Evolutionary conservation across 2,888 invertebrate species (phyloP), one percentile per base, ranked within the genome.

Genomic region (Gonocerus acuteangulatus): DNA sequence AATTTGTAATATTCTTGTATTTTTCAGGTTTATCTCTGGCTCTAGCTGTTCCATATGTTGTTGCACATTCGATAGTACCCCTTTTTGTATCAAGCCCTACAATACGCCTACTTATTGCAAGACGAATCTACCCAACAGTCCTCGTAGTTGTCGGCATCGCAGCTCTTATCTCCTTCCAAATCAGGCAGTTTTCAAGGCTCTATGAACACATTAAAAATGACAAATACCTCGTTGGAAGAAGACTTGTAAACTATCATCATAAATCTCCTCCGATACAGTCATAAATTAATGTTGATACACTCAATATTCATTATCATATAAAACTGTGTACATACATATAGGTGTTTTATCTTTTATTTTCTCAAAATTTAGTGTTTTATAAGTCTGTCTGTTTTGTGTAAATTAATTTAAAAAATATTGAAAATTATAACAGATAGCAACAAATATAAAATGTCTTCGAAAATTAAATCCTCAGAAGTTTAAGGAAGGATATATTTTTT

Each of bases 171-270:
- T 66, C 65, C 39, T 69, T 71, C 63, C 92, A 97, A 81, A 85
- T 95, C 61, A 84, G 88, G 60, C 96, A 97, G 74, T 93, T 99
- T 77, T 86, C 85, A 71, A 89, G 92, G 71, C 78, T 99, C 16
- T 96, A 96, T 74, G 93, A 96, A 73, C 95, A 95, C 76, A 99
- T 99, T 72, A 95, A 96, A 77, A 97, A 99, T 76, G 97, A 97
- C 77, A 97, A 96, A 78, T 96, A 97, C 77, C 81, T 97, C 51
- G 96, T 99, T 13, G 97, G 97, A 0, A 90, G 95, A 71, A 81
- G 95, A 68, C 81, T 99, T 67, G 96, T 97, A 23, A 99, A 99
- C 78, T 99, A 97, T 77, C 94, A 97, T 73, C 68, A 68, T 57
- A 64, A 62, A 23, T 39, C 36, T 15, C 16, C 54, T 16, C 22